These are phyloP conservation scores for Drosophila flavopinicola DNA, from an alignment of 2,888 invertebrate species.

Conservation along the genomic window DNA sequence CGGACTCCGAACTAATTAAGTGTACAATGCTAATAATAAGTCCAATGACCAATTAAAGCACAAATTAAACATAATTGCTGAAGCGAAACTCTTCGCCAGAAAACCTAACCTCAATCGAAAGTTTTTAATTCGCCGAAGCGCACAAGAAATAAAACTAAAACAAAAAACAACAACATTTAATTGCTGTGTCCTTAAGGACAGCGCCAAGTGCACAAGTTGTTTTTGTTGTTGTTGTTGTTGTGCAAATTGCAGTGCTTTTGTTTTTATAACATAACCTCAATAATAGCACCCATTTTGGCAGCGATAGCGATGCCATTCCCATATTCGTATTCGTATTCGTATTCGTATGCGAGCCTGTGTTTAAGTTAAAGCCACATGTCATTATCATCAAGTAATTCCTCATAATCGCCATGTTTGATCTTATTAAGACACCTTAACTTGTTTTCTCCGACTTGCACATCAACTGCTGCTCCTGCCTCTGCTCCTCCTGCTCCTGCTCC, in stretches of 20 bases:
- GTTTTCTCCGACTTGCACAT: constrained; percentile 49
- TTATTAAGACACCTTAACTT: constrained; percentile 78
- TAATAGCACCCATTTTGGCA: constrained; percentile 4
- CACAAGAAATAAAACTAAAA: neutral
- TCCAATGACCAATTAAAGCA: constrained; percentile 24
- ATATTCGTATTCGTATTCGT: constrained; percentile 18
- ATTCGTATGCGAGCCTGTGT: constrained; percentile 5
- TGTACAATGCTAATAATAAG: neutral
- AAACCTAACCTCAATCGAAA: constrained; percentile 4
- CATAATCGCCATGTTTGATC: constrained; percentile 77
- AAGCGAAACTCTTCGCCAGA: neutral
- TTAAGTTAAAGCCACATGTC: constrained; percentile 43
- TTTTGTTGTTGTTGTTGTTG: neutral
- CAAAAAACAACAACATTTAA: neutral
- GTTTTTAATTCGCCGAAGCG: no score
- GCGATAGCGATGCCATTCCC: constrained; percentile 15
- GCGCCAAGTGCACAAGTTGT: no score
- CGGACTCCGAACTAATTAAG: constrained; percentile 19
- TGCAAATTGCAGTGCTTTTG: neutral
- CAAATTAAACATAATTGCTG: constrained; percentile 1
- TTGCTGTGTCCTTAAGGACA: neutral
- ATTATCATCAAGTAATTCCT: constrained; percentile 74
- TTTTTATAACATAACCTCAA: constrained; percentile 18
- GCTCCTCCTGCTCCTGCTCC: neutral
- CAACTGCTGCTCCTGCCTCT: constrained; percentile 7